Percentiles rank a stretch among this genome's conserved stretches.
Conservation (phyloP, 2,113 vertebrate species). For the Chloroceryle aenea region DNA sequence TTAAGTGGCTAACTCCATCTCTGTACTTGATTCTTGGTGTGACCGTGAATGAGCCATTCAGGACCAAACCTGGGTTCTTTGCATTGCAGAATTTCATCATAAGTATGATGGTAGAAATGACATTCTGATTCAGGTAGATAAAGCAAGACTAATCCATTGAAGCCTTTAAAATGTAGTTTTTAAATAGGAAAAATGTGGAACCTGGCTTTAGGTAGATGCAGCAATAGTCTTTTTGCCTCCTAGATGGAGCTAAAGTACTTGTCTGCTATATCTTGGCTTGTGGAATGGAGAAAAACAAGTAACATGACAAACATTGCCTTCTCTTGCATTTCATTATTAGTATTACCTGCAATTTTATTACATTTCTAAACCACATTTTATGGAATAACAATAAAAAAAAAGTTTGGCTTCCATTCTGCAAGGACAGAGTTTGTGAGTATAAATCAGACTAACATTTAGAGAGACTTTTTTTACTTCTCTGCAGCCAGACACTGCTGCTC, state of each 20-base stretch:
- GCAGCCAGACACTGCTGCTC: background rate
- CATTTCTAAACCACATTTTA: background rate
- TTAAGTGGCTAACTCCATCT: background rate
- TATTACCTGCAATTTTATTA: background rate
- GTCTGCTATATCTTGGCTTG: background rate
- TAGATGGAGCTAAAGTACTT: slow-evolving; percentile 68
- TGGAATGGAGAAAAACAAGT: background rate
- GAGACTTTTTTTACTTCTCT: background rate
- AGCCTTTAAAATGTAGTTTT: background rate
- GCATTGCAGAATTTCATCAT: background rate
- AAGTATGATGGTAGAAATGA: background rate
- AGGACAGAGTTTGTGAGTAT: background rate
- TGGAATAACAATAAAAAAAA: background rate
- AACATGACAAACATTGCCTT: background rate
- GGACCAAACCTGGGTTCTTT: background rate
- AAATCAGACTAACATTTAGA: background rate
- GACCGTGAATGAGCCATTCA: background rate
- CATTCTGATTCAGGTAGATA: background rate
- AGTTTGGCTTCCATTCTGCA: background rate
- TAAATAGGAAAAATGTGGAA: background rate
- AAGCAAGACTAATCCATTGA: background rate
- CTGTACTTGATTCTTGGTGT: background rate
- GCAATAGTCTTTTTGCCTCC: slow-evolving; percentile 48
- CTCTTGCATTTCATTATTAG: background rate
- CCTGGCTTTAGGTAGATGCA: background rate